A percentile compares a stretch with the other conserved stretches of the same genome.
phyloP scores from a whole-genome alignment of 2,888 invertebrate species.

The Melinaea menophilus region DNA sequence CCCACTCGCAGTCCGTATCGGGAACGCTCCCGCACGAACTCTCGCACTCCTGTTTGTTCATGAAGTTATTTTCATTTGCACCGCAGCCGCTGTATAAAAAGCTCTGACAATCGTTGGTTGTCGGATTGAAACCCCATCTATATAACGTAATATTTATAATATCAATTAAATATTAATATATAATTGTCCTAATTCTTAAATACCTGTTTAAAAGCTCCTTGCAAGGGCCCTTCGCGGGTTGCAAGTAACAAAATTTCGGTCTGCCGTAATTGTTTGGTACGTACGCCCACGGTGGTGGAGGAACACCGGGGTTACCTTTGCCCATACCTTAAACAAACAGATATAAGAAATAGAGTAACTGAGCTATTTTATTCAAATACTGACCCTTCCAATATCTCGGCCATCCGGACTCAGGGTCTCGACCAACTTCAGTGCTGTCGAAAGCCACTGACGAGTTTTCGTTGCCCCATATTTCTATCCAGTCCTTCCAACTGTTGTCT shows the following conservation, averaged over 20 bases:
- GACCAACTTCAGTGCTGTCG: constrained; percentile 19
- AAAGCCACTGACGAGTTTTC: constrained; percentile 7
- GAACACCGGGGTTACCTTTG: constrained; percentile 23
- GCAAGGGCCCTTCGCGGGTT: constrained; percentile 24
- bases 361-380: not conserved
- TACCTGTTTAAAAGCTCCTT: constrained; percentile 12
- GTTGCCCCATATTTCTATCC: constrained; percentile 14
- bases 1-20: constrained; percentile 17
- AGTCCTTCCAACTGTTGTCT: constrained; percentile 15
- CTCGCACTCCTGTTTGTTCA: constrained; percentile 81
- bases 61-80: constrained; percentile 91
- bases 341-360: not conserved
- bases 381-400: constrained; percentile 23
- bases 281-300: constrained; percentile 37
- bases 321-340: constrained; percentile 21
- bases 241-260: constrained; percentile 31
- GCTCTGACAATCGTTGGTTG: constrained; percentile 81
- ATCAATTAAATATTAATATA: not conserved
- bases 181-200: not conserved
- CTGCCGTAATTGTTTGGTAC: constrained; percentile 31
- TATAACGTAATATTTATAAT: not conserved
- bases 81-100: constrained; percentile 92
- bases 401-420: constrained; percentile 18
- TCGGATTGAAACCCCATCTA: constrained; percentile 83
- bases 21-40: constrained; percentile 16